These are phyloP conservation scores for Seriola dumerili DNA, from an alignment of 2,113 vertebrate species.

Conservation along the genomic window DNA sequence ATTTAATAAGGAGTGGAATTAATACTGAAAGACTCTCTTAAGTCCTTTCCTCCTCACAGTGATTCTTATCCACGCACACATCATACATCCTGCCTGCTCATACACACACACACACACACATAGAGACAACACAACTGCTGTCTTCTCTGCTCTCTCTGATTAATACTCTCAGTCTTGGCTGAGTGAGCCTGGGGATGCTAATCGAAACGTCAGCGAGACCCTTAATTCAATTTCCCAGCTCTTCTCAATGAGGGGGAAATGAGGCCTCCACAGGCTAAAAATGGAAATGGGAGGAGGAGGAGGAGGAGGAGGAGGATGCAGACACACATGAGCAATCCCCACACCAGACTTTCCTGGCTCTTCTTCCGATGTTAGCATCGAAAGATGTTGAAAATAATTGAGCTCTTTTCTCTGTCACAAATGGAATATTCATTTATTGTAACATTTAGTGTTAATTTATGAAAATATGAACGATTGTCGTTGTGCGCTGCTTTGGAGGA, in stretches of 20 bases:
- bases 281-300: slow-evolving; percentile 70
- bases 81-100: not conserved
- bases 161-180: slow-evolving; percentile 74
- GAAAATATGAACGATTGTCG: slow-evolving; percentile 22
- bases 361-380: slow-evolving; percentile 54
- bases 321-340: slow-evolving; percentile 71
- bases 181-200: slow-evolving; percentile 74
- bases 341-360: slow-evolving; percentile 59
- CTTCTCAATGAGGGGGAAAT: slow-evolving; percentile 76
- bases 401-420: not conserved
- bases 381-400: slow-evolving; percentile 45
- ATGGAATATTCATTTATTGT: slow-evolving; percentile 24
- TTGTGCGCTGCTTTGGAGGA: not conserved
- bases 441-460: slow-evolving; percentile 31
- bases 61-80: slow-evolving; percentile 31
- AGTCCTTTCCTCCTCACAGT: slow-evolving; percentile 31
- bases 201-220: slow-evolving; percentile 79
- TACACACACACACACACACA: slow-evolving; percentile 26
- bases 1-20: slow-evolving; percentile 69
- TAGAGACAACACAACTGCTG: slow-evolving; percentile 31
- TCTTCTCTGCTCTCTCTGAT: slow-evolving; percentile 55
- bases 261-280: slow-evolving; percentile 75
- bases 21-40: slow-evolving; percentile 46
- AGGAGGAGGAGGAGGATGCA: slow-evolving; percentile 58
- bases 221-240: slow-evolving; percentile 81